Evolutionary conservation across 2,888 invertebrate species (phyloP).

Genomic region (Orthonychiurus folsomi): DNA sequence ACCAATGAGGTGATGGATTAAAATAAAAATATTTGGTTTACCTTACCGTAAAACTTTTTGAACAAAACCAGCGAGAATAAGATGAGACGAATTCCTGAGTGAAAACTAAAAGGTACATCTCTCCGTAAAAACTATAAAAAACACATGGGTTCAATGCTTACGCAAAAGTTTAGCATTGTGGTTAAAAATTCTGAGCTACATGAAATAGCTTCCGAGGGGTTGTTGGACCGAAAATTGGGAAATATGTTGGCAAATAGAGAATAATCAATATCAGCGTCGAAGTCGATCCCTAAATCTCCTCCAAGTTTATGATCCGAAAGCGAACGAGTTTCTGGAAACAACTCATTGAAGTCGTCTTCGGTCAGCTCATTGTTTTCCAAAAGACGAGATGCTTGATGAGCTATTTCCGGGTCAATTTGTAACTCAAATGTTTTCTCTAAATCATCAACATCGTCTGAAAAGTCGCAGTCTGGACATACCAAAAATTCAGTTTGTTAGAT

Average conservation of each 20-base stretch:
- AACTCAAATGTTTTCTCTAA: conserved; percentile 52
- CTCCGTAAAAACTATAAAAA: no score
- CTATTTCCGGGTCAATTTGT: conserved; percentile 54
- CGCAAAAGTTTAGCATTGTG: no score
- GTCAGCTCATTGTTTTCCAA: conserved; percentile 61
- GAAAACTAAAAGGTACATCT: no score
- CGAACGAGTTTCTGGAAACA: conserved; percentile 53
- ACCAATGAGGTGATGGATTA: no score
- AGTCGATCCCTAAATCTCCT: conserved; percentile 27
- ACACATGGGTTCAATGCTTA: no score
- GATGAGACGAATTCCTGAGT: no score
- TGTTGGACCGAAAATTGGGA: conserved; percentile 25
- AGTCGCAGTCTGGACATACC: conserved; percentile 37
- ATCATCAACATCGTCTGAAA: conserved; percentile 52
- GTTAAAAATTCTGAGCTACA: conserved; percentile 37
- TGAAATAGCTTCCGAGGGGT: conserved; percentile 32
- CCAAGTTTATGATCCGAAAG: conserved; percentile 35
- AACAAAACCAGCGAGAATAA: no score
- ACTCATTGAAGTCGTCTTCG: conserved; percentile 72
- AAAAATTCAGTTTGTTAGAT: no score
- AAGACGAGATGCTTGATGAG: conserved; percentile 57
- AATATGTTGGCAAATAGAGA: conserved; percentile 37
- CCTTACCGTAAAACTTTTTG: no score
- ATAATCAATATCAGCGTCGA: conserved; percentile 38
- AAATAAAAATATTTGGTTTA: no score